Evolutionary conservation across 2,888 invertebrate species (phyloP).

Genomic region (Hyppa rectilinea): DNA sequence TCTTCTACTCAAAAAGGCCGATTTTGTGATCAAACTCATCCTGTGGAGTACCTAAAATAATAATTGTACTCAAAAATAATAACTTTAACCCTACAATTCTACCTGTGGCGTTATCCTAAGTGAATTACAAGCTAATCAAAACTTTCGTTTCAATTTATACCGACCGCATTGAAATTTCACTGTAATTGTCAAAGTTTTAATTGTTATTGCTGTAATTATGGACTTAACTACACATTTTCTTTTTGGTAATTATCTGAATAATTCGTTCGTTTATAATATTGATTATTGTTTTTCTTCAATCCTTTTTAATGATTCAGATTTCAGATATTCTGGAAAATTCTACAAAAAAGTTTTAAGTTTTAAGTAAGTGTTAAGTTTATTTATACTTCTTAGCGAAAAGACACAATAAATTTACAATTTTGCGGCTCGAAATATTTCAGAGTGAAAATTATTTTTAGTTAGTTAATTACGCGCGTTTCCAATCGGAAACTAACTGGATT

Average conservation of each 20-base stretch:
- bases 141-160: constrained; percentile 60
- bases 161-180: constrained; percentile 58
- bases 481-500: constrained; percentile 24
- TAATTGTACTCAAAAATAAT: constrained; percentile 16
- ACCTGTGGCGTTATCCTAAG: constrained; percentile 55
- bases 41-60: not conserved
- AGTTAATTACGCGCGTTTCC: constrained; percentile 33
- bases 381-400: not conserved
- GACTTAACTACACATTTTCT: constrained; percentile 17
- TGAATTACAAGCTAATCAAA: constrained; percentile 67
- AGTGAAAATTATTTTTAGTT: constrained; percentile 38
- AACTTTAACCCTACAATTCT: constrained; percentile 20
- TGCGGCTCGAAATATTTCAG: constrained; percentile 12
- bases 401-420: constrained; percentile 13
- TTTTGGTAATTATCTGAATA: constrained; percentile 12
- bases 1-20: too few species aligned
- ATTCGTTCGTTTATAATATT: not conserved
- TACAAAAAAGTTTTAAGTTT: not conserved
- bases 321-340: not conserved
- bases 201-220: constrained; percentile 62
- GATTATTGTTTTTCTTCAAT: not conserved
- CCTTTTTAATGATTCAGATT: not conserved
- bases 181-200: constrained; percentile 64
- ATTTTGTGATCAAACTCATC: not conserved
- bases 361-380: not conserved